Percentiles rank a stretch among this genome's conserved stretches.
Conservation (phyloP, 2,797 vertebrate species). For the Premnoplex brunnescens region DNA sequence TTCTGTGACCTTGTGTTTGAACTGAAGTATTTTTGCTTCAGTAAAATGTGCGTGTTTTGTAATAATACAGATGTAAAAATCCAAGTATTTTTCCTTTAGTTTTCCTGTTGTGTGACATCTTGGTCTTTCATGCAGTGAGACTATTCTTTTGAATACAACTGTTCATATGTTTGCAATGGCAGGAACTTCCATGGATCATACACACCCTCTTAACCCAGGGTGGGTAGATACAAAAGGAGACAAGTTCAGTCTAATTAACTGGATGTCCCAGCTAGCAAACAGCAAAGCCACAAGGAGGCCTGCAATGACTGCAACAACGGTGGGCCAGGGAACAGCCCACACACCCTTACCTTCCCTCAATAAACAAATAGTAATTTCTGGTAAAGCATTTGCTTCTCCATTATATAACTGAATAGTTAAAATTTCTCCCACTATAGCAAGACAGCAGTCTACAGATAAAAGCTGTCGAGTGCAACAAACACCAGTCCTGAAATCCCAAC, state of each 20-base stretch:
- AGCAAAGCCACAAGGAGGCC: neutral
- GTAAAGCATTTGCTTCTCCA: neutral
- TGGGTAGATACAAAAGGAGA: neutral
- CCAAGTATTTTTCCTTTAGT: neutral
- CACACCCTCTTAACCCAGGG: neutral
- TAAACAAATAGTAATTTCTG: neutral
- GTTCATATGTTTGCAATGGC: neutral
- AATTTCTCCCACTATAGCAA: neutral
- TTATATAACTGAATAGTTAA: neutral
- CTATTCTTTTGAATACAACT: neutral
- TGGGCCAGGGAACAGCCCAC: neutral
- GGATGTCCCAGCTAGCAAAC: neutral
- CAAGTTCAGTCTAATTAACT: neutral
- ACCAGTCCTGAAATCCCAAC: neutral
- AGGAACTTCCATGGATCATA: neutral
- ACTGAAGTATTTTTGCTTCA: neutral
- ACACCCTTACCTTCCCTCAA: neutral
- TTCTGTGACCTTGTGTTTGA: neutral
- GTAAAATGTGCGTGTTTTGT: neutral
- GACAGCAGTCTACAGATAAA: neutral
- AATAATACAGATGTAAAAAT: neutral
- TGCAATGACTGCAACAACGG: neutral
- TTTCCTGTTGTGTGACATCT: neutral
- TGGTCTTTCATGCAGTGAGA: neutral
- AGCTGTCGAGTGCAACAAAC: neutral